Percentiles rank a stretch among this genome's conserved stretches.
Conservation (phyloP, 1,140 invertebrate species). For the Heliconius hermathena region DNA sequence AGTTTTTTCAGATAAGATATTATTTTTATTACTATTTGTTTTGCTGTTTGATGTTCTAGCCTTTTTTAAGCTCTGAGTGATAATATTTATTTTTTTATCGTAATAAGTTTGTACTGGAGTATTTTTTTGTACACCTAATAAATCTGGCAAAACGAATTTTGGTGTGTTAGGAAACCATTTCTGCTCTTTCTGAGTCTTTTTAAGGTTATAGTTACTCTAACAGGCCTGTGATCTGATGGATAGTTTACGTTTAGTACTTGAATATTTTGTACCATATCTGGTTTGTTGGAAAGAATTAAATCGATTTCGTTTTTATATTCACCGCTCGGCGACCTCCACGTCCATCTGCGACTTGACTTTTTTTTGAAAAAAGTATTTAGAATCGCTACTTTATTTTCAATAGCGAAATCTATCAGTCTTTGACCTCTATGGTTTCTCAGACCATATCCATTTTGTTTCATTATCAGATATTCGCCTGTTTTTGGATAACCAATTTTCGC, state of each 20-base stretch:
- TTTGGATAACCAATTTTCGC: too few relatives aligned
- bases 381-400: too few relatives aligned
- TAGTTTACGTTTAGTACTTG: constrained; percentile 26
- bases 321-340: constrained; percentile 13
- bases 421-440: too few relatives aligned
- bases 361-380: too few relatives aligned
- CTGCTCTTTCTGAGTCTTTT: constrained; percentile 10
- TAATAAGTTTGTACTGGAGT: constrained; percentile 34
- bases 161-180: not conserved
- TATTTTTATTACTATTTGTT: constrained; percentile 16
- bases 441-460: too few relatives aligned
- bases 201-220: constrained; percentile 20
- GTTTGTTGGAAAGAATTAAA: constrained; percentile 28
- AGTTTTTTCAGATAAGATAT: constrained; percentile 13
- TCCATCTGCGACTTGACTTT: too few relatives aligned
- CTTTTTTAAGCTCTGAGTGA: constrained; percentile 31
- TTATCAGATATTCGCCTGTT: too few relatives aligned
- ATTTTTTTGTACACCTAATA: not conserved
- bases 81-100: constrained; percentile 32
- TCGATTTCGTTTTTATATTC: constrained; percentile 32
- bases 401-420: too few relatives aligned
- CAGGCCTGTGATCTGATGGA: constrained; percentile 31
- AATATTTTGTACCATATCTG: constrained; percentile 24
- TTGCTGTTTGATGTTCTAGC: constrained; percentile 3
- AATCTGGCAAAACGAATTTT: not conserved